phyloP scores from a whole-genome alignment of 2,888 invertebrate species.

The Polylopha cassiicola region DNA sequence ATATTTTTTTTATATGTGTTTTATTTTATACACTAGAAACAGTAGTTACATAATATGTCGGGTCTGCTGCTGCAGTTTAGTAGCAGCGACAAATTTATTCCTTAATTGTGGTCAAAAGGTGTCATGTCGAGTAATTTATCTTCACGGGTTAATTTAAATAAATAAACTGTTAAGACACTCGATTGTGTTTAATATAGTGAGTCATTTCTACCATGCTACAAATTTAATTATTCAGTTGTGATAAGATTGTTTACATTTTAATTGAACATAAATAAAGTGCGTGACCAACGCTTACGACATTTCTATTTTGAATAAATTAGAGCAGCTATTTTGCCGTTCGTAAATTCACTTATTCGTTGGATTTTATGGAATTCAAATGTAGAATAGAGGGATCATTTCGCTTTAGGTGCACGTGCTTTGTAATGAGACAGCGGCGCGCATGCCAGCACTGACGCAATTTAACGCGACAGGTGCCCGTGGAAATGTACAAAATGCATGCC shows the following conservation, averaged over 20 bases:
- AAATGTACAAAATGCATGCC: slow-evolving; percentile 38
- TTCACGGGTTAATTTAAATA: slow-evolving; percentile 15
- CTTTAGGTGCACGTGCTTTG: slow-evolving; percentile 42
- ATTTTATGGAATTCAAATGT: slow-evolving; percentile 37
- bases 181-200: slow-evolving; percentile 15
- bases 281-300: slow-evolving; percentile 11
- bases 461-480: slow-evolving; percentile 42
- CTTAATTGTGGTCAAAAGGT: slow-evolving; percentile 18
- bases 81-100: too few species aligned
- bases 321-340: too few species aligned
- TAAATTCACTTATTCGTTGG: slow-evolving; percentile 11
- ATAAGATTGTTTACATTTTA: slow-evolving; percentile 21
- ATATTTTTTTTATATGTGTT: too few species aligned
- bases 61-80: too few species aligned
- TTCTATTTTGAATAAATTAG: slow-evolving; percentile 14
- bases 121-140: slow-evolving; percentile 4
- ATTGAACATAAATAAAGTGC: slow-evolving; percentile 16
- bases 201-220: slow-evolving; percentile 7
- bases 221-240: slow-evolving; percentile 16
- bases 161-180: slow-evolving; percentile 12
- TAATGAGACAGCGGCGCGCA: slow-evolving; percentile 25
- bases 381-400: slow-evolving; percentile 34
- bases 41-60: too few species aligned
- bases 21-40: too few species aligned
- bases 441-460: slow-evolving; percentile 35